Conservation (phyloP, 2,113 vertebrate genomes). For the Etheostoma spectabile region DNA sequence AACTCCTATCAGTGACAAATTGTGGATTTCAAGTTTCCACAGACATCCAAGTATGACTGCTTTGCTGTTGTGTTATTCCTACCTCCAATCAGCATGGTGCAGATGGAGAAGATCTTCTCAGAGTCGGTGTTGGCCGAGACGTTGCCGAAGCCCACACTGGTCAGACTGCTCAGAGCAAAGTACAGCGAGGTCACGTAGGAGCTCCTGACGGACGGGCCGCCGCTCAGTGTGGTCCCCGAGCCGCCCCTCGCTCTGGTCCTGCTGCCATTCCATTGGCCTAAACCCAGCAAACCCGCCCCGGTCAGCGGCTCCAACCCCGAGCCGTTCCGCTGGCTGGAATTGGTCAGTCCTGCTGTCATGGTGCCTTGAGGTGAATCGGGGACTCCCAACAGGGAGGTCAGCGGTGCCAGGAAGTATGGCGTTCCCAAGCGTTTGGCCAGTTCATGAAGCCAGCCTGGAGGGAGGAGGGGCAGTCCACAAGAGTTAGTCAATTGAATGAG, state of each 20-base stretch:
- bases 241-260: slow-evolving; percentile 45
- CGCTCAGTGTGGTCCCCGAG: slow-evolving; percentile 71
- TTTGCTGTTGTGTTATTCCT: slow-evolving; percentile 10
- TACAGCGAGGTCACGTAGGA: slow-evolving; percentile 88
- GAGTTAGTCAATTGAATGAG: slow-evolving; percentile 50
- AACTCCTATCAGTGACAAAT: background rate
- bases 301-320: slow-evolving; percentile 58
- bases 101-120: slow-evolving; percentile 89
- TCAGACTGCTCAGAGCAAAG: slow-evolving; percentile 89
- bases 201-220: slow-evolving; percentile 86
- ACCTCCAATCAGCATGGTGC: slow-evolving; percentile 90
- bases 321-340: slow-evolving; percentile 79
- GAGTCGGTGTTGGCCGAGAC: slow-evolving; percentile 88
- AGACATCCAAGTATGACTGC: background rate
- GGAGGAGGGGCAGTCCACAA: slow-evolving; percentile 12
- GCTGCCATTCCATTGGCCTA: slow-evolving; percentile 74
- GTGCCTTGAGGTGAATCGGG: slow-evolving; percentile 68
- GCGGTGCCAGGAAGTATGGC: slow-evolving; percentile 82
- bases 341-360: slow-evolving; percentile 61
- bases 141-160: slow-evolving; percentile 88
- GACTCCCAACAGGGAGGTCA: slow-evolving; percentile 77
- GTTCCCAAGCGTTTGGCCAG: slow-evolving; percentile 86
- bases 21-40: background rate
- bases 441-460: slow-evolving; percentile 87
- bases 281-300: slow-evolving; percentile 52